These are phyloP conservation scores for Drosophila algonquin DNA, from an alignment of 2,888 invertebrate species.

Conservation along the genomic window DNA sequence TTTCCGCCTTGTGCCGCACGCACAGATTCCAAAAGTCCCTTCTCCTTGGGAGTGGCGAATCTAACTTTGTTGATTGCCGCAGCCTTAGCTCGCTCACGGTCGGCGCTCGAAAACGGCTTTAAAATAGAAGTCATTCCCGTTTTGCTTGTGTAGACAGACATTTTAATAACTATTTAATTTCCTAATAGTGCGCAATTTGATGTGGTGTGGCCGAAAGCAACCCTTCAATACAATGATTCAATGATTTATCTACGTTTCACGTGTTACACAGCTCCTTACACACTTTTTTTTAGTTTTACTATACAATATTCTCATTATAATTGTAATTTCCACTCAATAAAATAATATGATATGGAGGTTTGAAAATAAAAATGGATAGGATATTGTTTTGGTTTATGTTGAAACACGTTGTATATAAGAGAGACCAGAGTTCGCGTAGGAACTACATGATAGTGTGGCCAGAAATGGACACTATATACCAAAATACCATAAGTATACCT, in stretches of 20 bases:
- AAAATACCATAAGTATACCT: neutral
- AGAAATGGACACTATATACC: too few relatives aligned
- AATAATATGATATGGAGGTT: too few relatives aligned
- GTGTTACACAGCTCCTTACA: constrained; percentile 20
- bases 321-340: constrained; percentile 16
- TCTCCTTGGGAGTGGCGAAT: constrained; percentile 76
- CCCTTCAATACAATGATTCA: neutral
- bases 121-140: constrained; percentile 81
- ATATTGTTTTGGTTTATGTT: too few relatives aligned
- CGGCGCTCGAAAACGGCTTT: constrained; percentile 74
- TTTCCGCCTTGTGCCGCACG: constrained; percentile 69
- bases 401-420: constrained; percentile 42
- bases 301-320: constrained; percentile 50
- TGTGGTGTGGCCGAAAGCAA: neutral
- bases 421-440: too few relatives aligned
- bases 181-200: constrained; percentile 45
- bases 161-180: constrained; percentile 45
- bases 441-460: too few relatives aligned
- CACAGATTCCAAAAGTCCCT: constrained; percentile 73
- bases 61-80: constrained; percentile 81
- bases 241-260: constrained; percentile 44
- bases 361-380: too few relatives aligned
- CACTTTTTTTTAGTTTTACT: constrained; percentile 17
- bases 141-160: constrained; percentile 80
- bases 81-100: constrained; percentile 80